A percentile compares a stretch with the other conserved stretches of the same genome.
phyloP scores from a whole-genome alignment of 2,113 vertebrate genomes.

The Elephantulus edwardii region DNA sequence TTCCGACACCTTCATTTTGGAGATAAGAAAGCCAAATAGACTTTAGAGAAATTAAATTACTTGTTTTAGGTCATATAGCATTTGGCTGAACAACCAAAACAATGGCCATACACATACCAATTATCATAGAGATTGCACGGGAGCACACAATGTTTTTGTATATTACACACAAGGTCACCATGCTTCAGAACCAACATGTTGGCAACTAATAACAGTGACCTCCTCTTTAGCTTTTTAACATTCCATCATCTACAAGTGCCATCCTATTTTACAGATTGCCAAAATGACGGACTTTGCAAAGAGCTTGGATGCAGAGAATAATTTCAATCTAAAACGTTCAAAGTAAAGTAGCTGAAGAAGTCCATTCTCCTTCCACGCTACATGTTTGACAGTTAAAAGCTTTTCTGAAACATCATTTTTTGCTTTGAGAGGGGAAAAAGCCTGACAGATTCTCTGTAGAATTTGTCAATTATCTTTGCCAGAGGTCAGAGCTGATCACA shows the following conservation, averaged over 20 bases:
- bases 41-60: not conserved
- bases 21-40: not conserved
- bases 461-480: not conserved
- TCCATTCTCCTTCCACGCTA: not conserved
- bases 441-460: not conserved
- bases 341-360: not conserved
- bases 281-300: not conserved
- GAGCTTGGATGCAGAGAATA: not conserved
- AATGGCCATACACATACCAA: not conserved
- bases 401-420: constrained; percentile 3
- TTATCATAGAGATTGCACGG: not conserved
- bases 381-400: not conserved
- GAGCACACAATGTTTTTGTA: not conserved
- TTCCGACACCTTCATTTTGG: not conserved
- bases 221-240: not conserved
- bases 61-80: not conserved
- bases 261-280: not conserved
- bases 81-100: not conserved
- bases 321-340: not conserved
- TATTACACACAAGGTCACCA: not conserved
- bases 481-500: constrained; percentile 23
- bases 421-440: not conserved
- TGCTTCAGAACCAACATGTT: not conserved
- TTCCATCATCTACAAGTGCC: not conserved
- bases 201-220: not conserved